These are phyloP conservation scores for Phortica okadai DNA, from an alignment of 2,888 invertebrate species.

Conservation along the genomic window DNA sequence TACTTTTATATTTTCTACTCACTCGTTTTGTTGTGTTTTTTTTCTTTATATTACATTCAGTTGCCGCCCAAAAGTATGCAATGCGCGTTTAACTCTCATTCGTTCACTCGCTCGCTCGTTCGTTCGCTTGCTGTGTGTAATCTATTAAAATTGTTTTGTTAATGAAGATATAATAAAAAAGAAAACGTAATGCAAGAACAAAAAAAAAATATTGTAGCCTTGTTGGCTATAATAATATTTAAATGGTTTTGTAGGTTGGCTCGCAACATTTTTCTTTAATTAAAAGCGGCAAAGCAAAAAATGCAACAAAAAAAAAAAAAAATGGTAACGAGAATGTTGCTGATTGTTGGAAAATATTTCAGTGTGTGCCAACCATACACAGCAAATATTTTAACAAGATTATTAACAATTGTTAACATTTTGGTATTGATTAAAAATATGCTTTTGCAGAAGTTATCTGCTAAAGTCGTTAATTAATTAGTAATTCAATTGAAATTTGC, in stretches of 20 bases:
- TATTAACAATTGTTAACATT: no score
- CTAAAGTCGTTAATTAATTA: no score
- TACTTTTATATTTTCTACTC: neutral
- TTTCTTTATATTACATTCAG: conserved; percentile 8
- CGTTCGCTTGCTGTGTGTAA: conserved; percentile 46
- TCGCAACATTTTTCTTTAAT: conserved; percentile 15
- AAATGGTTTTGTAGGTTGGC: conserved; percentile 1
- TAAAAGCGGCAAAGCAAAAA: conserved; percentile 16
- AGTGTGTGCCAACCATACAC: neutral
- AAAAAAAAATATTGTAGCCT: conserved; percentile 43
- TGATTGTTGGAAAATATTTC: neutral
- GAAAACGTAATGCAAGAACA: conserved; percentile 23
- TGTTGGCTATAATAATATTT: conserved; percentile 9
- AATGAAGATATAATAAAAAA: conserved; percentile 35
- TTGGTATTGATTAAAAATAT: no score
- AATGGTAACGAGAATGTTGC: neutral
- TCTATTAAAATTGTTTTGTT: conserved; percentile 63
- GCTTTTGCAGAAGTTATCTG: no score
- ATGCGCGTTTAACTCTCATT: neutral
- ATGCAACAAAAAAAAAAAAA: no score
- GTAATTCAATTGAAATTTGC: no score
- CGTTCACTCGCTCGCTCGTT: conserved; percentile 38
- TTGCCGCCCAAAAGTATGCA: conserved; percentile 34
- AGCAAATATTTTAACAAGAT: neutral
- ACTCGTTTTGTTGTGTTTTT: neutral